Evolutionary conservation across 2,888 invertebrate species (phyloP), one percentile per base, ranked within the genome.

Genomic region (Rutpela maculata): DNA sequence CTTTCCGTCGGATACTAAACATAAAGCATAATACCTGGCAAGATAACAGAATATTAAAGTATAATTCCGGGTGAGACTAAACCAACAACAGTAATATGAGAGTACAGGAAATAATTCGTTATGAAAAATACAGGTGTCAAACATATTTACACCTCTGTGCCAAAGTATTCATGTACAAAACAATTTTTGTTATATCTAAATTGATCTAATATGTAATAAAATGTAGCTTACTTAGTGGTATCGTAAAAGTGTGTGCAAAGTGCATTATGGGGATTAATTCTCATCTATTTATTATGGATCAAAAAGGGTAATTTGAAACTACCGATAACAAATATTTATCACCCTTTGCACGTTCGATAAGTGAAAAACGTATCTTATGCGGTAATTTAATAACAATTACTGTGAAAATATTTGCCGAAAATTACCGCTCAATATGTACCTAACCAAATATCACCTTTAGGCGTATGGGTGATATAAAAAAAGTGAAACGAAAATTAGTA

Each of bases 401-500:
- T n/a, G n/a, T 17, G 65, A 19, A 65, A 19, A 43, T 43, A 65
- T 65, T 43, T 65, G 18, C 65, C 10, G 65, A 18, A 22, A 65
- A 65, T 43, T 65, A 65, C 19, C 43, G 12, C 10, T 5, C 31
- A 31, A n/a, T 62, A 35, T 50, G 50, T 50, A 50, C 15, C 50
- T 50, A 38, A 2, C 17, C 17, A 65, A 17, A 38, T 65, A 65
- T 38, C 1, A 50, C 35, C 11, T 38, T 38, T 43, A 50, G 43
- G 1, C 7, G 4, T 22, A 59, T 59, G 38, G 26, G 62, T 65
- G 22, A 43, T 19, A 38, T 38, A 43, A 57, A 57, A 35, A 57
- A 69, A 57, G 57, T 59, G n/a, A 55, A 57, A 38, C 35, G 65
- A 66, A 31, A 62, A 62, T 71, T 71, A 12, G 70, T 17, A 22